Base-by-base conservation (phyloP, 2,797 vertebrate genomes). In the Sebastes hubbsi region DNA sequence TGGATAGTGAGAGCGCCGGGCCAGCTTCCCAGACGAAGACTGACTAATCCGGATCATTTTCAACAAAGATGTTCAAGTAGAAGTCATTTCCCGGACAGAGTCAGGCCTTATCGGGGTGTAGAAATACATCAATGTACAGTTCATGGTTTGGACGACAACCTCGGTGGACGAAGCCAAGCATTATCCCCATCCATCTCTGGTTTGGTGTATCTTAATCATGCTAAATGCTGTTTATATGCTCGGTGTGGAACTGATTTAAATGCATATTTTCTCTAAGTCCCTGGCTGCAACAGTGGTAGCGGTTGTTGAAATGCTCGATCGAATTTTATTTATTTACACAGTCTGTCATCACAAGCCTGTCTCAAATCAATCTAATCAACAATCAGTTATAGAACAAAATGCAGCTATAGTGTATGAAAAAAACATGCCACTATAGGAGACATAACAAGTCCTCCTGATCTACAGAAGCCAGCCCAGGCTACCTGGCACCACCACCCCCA, bases 251-350 rank as follows among this genome's bases (percentile, higher is more conserved):
- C 62, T 73, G 72, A 78, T 86, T 86, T 62, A 29, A 79, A 86
- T 36, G 75, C 78, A 56, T 84, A 82, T 78, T 84, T 91, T 73
- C 70, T 72, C 69, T 14, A 65, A 63, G 72, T 12, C 75, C 52
- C 72, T 56, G 64, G 63, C 68, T 69, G 46, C 58, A 61, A 13
- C 29, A 9, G 63, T 52, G 34, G 58, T 68, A 63, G 42, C 63
- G 30, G 56, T 42, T 60, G 77, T 77, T 70, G 62, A 83, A 82
- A 85, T 69, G 36, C 62, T 29, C 13, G 8, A 66, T 75, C 4
- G 10, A 60, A 66, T 71, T 78, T 74, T 75, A 86, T 91, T 89
- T 87, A 86, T 82, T 86, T 85, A 54, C 81, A 12, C n/a, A 34
- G 56, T 49, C 63, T 1, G n/a, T 77, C 73, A 75, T 80, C 72